Evolutionary conservation across 1,140 invertebrate species (phyloP), one percentile per base, ranked within the genome.

Genomic region (Euglossa dilemma): DNA sequence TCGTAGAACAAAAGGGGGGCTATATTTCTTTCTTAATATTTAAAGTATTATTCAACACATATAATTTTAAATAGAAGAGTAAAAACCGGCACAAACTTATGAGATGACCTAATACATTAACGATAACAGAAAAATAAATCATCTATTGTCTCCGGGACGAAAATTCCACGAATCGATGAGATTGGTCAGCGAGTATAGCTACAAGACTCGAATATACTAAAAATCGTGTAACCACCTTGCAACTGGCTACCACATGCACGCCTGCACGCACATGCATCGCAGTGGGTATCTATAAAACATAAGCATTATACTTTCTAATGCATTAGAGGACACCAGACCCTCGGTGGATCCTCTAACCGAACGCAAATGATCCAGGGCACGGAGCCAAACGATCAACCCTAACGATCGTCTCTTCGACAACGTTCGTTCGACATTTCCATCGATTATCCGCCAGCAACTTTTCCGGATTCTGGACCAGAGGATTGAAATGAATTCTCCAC

Each of bases 291-390:
- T 92, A 92, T 91, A 92, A 91, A 91, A 89, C 87, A 89, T 86
- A 88, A 89, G 88, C 89, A 91, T 92, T 91, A 91, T 91, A 91
- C 90, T 92, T 92, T 92, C 80, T 91, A 92, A 93, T 93, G 86
- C 76, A 82, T 57, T 63, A 82, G 83, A 78, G 80, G 66, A 72
- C 59, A 64, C 45, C 75, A 28, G 47, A 47, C 25, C 63, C 52
- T 72, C 72, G 43, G 64, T 25, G n/a, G 83, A 59, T 66, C 70
- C 76, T 85, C 50, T 78, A 85, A 86, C 75, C 87, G 77, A 63
- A 85, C 83, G 83, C 74, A 88, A 90, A 91, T 89, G 84, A 85
- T 83, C 36, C 84, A 66, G 80, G 77, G 87, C 85, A 52, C 57
- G 28, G 52, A 77, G 81, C 79, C 89, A 84, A 89, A 87, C 79